Conservation (phyloP, 1,140 invertebrate species). For the Aphelinus certus region DNA sequence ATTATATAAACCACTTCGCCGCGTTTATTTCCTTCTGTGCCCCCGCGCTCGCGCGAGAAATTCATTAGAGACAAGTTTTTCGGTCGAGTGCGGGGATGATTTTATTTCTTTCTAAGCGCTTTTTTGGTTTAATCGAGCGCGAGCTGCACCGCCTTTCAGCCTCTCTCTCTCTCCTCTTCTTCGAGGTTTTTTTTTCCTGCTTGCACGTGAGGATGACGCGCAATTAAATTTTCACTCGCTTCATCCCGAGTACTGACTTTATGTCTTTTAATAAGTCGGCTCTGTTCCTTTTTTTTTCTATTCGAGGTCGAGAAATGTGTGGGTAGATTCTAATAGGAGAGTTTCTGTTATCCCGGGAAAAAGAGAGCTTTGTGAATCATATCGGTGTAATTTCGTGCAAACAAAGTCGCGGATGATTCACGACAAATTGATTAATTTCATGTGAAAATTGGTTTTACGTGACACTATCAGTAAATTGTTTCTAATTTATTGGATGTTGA, state of each 20-base stretch:
- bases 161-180: constrained; percentile 2
- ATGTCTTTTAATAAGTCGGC: constrained; percentile 30
- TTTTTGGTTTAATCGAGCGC: constrained; percentile 37
- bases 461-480: too few relatives aligned
- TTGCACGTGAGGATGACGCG: constrained; percentile 1
- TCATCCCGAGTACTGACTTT: constrained; percentile 29
- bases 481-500: too few relatives aligned
- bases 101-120: constrained; percentile 10
- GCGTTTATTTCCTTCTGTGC: background rate
- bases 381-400: too few relatives aligned
- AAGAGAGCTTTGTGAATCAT: too few relatives aligned
- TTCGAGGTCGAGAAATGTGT: background rate
- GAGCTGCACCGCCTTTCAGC: background rate
- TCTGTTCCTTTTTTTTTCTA: background rate
- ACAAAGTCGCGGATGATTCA: too few relatives aligned
- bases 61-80: constrained; percentile 32
- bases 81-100: constrained; percentile 8
- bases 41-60: constrained; percentile 17
- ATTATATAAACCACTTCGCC: background rate
- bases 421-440: too few relatives aligned
- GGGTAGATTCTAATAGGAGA: background rate
- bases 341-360: background rate
- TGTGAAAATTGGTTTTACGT: too few relatives aligned
- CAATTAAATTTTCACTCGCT: constrained; percentile 31
- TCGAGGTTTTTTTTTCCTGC: too few relatives aligned